Base-by-base conservation (phyloP, 2,888 invertebrate species). In the Scrobipalpa atriplicella region DNA sequence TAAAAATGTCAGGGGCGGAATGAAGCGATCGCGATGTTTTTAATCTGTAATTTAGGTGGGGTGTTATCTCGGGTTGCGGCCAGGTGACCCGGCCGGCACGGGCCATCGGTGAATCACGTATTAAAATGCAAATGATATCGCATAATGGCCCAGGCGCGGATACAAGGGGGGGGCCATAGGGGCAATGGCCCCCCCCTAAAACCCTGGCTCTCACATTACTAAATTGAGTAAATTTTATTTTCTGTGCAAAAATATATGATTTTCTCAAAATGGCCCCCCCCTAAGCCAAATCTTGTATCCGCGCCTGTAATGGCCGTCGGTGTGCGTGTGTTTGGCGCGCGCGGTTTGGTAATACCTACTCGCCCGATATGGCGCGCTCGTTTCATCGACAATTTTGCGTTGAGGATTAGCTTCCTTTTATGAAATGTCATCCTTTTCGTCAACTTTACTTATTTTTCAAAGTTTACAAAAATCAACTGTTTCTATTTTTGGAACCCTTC, bases 51-150 rank as follows among this genome's bases (percentile, higher is more conserved):
- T 63, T 63, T 63, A 16, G 63, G 21, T 13, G 43, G 47, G 63
- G 51, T 41, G 62, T 67, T 67, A 64, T 60, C 63, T 67, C 51
- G 64, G 67, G 51, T 64, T 54, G 66, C 66, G 67, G 60, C 54
- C 63, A 64, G 63, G 66, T 62, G 68, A 68, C 67, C 66, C 64
- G 69, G 66, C 66, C 64, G 69, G 66, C 69, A 67, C 70, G 68
- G 69, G 68, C 69, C 65, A 56, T 52, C 68, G 65, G 67, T 73
- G 73, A 73, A 71, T 74, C 73, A 72, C 72, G 67, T 72, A 71
- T 73, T 73, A 73, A 73, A 75, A 79, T 78, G 76, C 76, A 78
- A 78, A 78, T 77, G 68, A 67, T 73, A 74, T 76, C 70, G 73
- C 71, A 67, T 70, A 71, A 73, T 70, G 72, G 64, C 63, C 64